phyloP scores from a whole-genome alignment of 2,797 vertebrate species.

The Fundulus diaphanus region DNA sequence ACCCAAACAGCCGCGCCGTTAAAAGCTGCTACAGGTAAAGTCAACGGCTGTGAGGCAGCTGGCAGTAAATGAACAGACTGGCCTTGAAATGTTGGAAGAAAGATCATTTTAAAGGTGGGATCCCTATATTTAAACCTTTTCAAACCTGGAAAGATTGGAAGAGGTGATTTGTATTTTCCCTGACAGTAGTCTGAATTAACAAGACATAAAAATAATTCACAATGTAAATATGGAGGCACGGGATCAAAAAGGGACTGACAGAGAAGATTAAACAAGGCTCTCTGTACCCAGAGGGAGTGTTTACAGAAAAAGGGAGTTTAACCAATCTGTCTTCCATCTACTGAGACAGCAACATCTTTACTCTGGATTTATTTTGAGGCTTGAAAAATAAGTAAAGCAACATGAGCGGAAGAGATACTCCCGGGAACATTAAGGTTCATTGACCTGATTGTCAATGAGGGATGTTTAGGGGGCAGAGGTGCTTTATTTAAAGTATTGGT shows the following conservation, averaged over 20 bases:
- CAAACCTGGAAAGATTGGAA: not conserved
- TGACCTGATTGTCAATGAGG: conserved; percentile 49
- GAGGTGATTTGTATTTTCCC: not conserved
- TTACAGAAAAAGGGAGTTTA: conserved; percentile 33
- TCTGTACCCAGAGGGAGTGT: conserved; percentile 30
- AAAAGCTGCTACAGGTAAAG: not conserved
- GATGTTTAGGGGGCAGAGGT: conserved; percentile 15
- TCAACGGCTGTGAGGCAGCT: not conserved
- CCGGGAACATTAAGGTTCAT: conserved; percentile 26
- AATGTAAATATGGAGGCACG: not conserved
- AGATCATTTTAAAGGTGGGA: not conserved
- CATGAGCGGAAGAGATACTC: conserved; percentile 4
- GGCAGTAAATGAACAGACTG: not conserved
- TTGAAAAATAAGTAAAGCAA: conserved; percentile 18
- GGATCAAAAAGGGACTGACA: conserved; percentile 26
- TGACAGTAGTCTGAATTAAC: not conserved
- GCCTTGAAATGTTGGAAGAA: not conserved
- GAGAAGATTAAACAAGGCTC: conserved; percentile 10
- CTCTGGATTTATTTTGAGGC: not conserved
- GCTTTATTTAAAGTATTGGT: conserved; percentile 28
- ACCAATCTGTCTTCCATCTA: conserved; percentile 31
- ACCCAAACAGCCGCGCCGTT: not conserved
- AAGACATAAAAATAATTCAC: not conserved
- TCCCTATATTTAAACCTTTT: not conserved
- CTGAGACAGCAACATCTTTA: conserved; percentile 9